Conservation (phyloP, 2,113 vertebrate genomes). For the Aplodontia rufa region DNA sequence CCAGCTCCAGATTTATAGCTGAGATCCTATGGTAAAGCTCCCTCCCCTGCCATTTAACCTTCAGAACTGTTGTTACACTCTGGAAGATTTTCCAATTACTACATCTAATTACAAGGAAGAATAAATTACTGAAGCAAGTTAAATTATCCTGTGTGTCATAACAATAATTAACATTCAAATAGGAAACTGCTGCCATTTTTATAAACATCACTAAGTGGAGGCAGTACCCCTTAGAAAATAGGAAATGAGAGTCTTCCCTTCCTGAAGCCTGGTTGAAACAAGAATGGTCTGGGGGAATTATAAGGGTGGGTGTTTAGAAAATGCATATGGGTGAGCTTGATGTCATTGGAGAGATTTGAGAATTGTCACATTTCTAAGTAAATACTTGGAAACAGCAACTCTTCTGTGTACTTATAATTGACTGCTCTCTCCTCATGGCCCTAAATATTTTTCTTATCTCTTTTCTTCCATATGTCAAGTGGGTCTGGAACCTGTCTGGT, state of each 20-base stretch:
- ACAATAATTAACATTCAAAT: conserved; percentile 81
- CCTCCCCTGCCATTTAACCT: conserved; percentile 59
- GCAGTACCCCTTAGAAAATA: background rate
- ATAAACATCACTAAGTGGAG: conserved; percentile 65
- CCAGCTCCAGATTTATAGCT: background rate
- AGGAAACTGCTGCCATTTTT: conserved; percentile 69
- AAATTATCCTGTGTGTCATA: conserved; percentile 78
- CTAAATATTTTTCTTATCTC: background rate
- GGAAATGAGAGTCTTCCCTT: background rate
- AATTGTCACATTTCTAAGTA: background rate
- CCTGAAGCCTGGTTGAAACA: background rate
- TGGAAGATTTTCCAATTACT: conserved; percentile 78
- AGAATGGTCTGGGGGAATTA: background rate
- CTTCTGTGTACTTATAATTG: background rate
- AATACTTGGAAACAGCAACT: background rate
- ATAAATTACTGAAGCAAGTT: conserved; percentile 77
- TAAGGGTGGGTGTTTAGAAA: background rate
- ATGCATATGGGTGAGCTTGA: background rate
- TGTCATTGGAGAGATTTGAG: background rate
- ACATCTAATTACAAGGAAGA: conserved; percentile 76
- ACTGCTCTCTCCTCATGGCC: background rate
- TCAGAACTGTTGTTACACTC: conserved; percentile 73
- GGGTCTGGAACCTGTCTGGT: background rate
- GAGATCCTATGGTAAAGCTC: background rate
- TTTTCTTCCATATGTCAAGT: background rate